phyloP scores from a whole-genome alignment of 2,888 invertebrate genomes.

The Limnephilus rhombicus region DNA sequence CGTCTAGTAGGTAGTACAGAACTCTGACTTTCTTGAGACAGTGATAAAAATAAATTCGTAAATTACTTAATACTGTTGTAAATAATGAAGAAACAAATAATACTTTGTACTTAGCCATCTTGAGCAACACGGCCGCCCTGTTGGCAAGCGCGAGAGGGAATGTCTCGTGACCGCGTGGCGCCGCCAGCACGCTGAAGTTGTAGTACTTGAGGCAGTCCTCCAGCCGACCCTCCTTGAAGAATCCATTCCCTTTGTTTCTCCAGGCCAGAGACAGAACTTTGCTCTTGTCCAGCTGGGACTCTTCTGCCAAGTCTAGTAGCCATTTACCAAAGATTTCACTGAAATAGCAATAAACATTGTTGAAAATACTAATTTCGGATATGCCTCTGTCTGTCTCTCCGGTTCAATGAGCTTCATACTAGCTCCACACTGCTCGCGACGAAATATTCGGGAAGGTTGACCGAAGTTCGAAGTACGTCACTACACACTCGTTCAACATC shows the following conservation, averaged over 20 bases:
- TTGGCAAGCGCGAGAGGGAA: conserved; percentile 83
- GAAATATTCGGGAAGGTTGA: too few species aligned
- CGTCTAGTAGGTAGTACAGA: neutral
- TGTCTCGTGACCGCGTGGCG: conserved; percentile 77
- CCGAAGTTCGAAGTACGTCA: too few species aligned
- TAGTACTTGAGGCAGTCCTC: conserved; percentile 79
- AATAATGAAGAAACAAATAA: conserved; percentile 45
- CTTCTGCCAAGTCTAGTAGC: conserved; percentile 37
- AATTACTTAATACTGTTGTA: neutral
- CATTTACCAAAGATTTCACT: conserved; percentile 58
- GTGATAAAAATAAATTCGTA: neutral
- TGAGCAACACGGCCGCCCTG: conserved; percentile 82
- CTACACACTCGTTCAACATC: too few species aligned
- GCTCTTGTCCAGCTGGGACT: conserved; percentile 68
- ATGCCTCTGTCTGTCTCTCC: too few species aligned
- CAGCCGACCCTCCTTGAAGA: conserved; percentile 77
- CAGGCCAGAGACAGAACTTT: conserved; percentile 72
- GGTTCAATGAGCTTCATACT: too few species aligned
- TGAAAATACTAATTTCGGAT: too few species aligned
- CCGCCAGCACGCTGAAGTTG: conserved; percentile 80
- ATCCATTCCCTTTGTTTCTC: conserved; percentile 79
- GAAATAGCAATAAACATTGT: neutral
- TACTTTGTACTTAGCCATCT: conserved; percentile 80
- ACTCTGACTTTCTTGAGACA: neutral
- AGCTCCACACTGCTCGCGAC: too few species aligned